phyloP scores from a whole-genome alignment of 2,888 invertebrate species.

The Dysmachus trigonus region DNA sequence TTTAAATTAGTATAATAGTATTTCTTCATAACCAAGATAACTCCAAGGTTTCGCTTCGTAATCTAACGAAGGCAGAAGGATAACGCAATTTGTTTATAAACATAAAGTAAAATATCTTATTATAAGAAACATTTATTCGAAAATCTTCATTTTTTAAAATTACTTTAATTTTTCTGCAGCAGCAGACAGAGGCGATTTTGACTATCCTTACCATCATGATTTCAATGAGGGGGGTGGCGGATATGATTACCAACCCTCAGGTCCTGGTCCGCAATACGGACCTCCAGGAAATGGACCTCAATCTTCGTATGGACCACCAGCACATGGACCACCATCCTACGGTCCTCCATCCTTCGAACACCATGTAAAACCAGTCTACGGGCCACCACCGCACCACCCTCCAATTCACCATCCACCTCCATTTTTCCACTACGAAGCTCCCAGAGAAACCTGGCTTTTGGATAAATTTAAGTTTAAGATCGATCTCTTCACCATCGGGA shows the following conservation, averaged over 20 bases:
- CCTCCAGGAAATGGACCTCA: not conserved
- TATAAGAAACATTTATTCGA: not conserved
- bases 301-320: conserved; percentile 51
- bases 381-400: conserved; percentile 61
- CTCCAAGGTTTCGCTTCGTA: too few species aligned
- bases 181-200: conserved; percentile 42
- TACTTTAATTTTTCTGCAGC: not conserved
- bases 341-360: conserved; percentile 61
- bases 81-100: too few species aligned
- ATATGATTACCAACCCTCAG: conserved; percentile 48
- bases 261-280: conserved; percentile 52
- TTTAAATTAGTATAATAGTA: too few species aligned
- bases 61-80: too few species aligned
- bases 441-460: conserved; percentile 66
- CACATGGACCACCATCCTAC: conserved; percentile 62
- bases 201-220: conserved; percentile 42
- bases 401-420: conserved; percentile 63
- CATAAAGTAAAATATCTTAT: not conserved
- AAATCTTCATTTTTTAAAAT: not conserved
- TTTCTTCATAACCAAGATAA: too few species aligned
- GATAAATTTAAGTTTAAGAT: conserved; percentile 76
- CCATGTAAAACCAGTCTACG: conserved; percentile 60
- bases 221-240: conserved; percentile 23
- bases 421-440: conserved; percentile 53
- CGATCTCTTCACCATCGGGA: conserved; percentile 76